phyloP scores from a whole-genome alignment of 2,888 invertebrate species.

The Volucella inanis region DNA sequence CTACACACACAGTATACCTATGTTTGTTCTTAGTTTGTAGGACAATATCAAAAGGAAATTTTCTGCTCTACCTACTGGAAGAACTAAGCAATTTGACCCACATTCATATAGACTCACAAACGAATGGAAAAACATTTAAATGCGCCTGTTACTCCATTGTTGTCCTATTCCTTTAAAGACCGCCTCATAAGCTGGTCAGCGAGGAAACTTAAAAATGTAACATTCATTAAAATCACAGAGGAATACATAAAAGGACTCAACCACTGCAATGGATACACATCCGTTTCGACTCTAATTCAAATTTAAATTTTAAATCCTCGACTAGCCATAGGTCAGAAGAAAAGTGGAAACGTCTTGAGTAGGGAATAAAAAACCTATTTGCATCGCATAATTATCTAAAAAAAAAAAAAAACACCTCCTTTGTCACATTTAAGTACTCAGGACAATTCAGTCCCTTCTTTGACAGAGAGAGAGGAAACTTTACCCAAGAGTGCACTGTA shows the following conservation, averaged over 20 bases:
- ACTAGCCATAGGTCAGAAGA: slow-evolving; percentile 33
- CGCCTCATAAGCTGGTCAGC: slow-evolving; percentile 36
- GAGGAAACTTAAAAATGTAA: slow-evolving; percentile 38
- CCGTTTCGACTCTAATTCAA: slow-evolving; percentile 2
- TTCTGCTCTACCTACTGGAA: slow-evolving; percentile 57
- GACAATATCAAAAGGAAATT: slow-evolving; percentile 56
- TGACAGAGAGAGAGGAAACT: too few relatives aligned
- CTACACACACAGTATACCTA: too few relatives aligned
- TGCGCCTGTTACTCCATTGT: slow-evolving; percentile 42
- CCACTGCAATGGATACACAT: slow-evolving; percentile 8
- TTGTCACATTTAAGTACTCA: slow-evolving; percentile 8
- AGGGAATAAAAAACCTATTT: slow-evolving; percentile 19
- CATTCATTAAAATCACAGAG: slow-evolving; percentile 47
- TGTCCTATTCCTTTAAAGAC: slow-evolving; percentile 24
- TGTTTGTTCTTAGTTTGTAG: slow-evolving; percentile 21
- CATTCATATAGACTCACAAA: slow-evolving; percentile 18
- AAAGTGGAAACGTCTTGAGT: slow-evolving; percentile 26
- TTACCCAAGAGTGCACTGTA: not conserved
- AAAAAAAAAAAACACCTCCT: slow-evolving; percentile 28
- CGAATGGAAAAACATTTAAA: slow-evolving; percentile 47
- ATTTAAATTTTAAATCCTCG: slow-evolving; percentile 39
- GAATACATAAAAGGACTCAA: slow-evolving; percentile 49
- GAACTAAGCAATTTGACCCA: slow-evolving; percentile 63
- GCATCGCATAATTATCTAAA: slow-evolving; percentile 45
- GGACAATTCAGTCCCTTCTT: not conserved